A percentile compares a stretch with the other conserved stretches of the same genome.
phyloP scores from a whole-genome alignment of 2,113 vertebrate genomes.

The Mionectes macconnelli region DNA sequence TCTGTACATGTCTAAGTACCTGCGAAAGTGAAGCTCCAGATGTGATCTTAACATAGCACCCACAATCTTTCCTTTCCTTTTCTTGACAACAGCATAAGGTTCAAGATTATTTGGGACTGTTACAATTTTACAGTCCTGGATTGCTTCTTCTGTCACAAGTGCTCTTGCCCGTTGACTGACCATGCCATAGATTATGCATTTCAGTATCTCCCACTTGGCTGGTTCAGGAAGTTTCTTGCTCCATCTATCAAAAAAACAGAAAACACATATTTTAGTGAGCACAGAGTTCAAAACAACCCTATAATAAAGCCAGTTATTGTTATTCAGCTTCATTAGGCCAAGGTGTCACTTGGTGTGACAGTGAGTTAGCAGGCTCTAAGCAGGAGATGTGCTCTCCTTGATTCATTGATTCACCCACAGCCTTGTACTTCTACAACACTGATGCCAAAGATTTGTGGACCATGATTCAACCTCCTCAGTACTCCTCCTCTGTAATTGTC shows the following conservation, averaged over 20 bases:
- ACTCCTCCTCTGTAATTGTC: neutral
- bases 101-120: neutral
- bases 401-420: neutral
- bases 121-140: neutral
- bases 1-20: neutral
- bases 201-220: neutral
- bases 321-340: neutral
- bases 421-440: neutral
- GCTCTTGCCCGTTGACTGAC: fast-evolving
- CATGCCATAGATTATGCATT: neutral
- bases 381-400: neutral
- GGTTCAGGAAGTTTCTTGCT: neutral
- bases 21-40: neutral
- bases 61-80: neutral
- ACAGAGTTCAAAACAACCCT: neutral
- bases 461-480: neutral
- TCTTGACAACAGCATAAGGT: neutral
- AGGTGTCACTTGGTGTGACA: neutral
- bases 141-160: neutral
- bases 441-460: neutral
- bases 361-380: neutral
- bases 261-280: neutral
- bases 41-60: neutral
- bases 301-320: neutral
- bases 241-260: neutral